Evolutionary conservation across 2,797 vertebrate genomes (phyloP).

Genomic region (Sebastes nivosus): DNA sequence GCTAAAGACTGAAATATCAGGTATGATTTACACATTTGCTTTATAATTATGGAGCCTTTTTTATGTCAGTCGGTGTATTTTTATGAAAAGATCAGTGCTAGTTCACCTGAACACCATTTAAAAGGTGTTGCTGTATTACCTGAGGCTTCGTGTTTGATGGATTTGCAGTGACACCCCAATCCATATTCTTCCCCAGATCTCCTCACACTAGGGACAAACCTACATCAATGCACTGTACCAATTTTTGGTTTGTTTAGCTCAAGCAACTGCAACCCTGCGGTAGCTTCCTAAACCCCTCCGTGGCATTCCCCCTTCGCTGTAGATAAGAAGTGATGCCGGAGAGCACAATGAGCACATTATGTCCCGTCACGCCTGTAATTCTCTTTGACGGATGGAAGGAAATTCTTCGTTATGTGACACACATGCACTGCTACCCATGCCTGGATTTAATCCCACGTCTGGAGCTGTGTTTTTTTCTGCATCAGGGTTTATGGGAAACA

Average conservation of each 20-base stretch:
- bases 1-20: not conserved
- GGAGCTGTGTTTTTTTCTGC: constrained; percentile 1
- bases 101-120: not conserved
- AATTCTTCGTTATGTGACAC: constrained; percentile 54
- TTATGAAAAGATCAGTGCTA: not conserved
- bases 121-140: not conserved
- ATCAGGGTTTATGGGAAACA: constrained; percentile 55
- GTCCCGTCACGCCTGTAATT: constrained; percentile 43
- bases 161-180: not conserved
- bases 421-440: constrained; percentile 48
- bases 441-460: constrained; percentile 45
- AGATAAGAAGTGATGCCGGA: constrained; percentile 46
- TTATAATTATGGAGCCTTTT: not conserved
- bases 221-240: not conserved
- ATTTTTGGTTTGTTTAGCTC: not conserved
- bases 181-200: not conserved
- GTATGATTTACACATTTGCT: not conserved
- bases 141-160: not conserved
- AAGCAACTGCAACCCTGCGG: constrained; percentile 1
- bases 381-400: constrained; percentile 55
- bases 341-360: constrained; percentile 56
- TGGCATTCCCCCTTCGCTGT: constrained; percentile 5
- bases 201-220: not conserved
- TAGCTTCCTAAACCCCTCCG: not conserved
- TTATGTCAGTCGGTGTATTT: not conserved